Base-by-base conservation (phyloP, 2,888 invertebrate species). In the Loripinus fragilis region DNA sequence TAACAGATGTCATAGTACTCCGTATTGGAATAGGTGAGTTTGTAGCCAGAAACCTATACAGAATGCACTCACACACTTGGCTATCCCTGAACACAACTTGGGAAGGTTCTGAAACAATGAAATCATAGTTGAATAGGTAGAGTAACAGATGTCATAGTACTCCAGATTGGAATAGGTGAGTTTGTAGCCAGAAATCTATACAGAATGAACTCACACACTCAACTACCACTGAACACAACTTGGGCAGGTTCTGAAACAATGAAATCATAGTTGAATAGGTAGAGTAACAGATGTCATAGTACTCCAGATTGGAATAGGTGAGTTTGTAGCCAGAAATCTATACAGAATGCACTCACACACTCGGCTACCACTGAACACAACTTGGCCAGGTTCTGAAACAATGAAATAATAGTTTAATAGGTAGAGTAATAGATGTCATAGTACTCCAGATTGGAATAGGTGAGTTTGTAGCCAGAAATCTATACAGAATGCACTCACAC, bases 371-470 rank as follows among this genome's bases (percentile, higher is more conserved):
- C 96, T 82, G 97, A 96, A 91, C 96, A 96, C 72, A 98, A 95
- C 87, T 96, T 96, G 7, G 97, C 96, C 76, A 98, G 94, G 92
- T 98, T 97, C 94, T 93, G 90, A 20, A 87, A 88, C 55, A 70
- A 70, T 99, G 94, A 97, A 99, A 94, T 99, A 99, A 94, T 98
- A 99, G 80, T 96, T 96, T 93, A 99, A 97, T 93, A 97, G 96
- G 88, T 97, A 97, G 0, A 97, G 95, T 52, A 99, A 94, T 71
- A 99, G 94, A 90, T 98, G 98, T 97, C 98, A 99, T 3, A 99
- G 93, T 0, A 97, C 97, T 12, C 99, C 99, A 0, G 93, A 90
- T 80, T 93, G 92, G 78, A 91, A 92, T 52, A 93, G 97, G 79
- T 92, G 89, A 12, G 93, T 93, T 93, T 99, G 98, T 35, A 99